Conservation (phyloP, 1,140 invertebrate genomes). For the Drosophila azteca region DNA sequence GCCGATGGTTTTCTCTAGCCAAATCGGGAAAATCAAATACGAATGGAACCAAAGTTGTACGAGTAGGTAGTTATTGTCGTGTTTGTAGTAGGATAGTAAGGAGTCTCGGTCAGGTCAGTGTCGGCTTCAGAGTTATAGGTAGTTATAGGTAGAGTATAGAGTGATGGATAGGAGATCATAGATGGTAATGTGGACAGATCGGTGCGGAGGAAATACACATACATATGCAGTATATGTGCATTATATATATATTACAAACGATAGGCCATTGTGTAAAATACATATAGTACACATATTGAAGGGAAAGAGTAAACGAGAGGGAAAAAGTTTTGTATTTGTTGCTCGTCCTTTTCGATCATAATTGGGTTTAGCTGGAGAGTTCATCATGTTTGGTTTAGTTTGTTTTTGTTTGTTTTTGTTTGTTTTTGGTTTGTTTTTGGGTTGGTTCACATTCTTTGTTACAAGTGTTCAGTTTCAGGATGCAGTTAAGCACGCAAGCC, state of each 20-base stretch:
- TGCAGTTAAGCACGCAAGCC: slow-evolving; percentile 55
- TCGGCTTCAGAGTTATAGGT: slow-evolving; percentile 13
- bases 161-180: slow-evolving; percentile 9
- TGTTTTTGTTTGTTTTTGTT: slow-evolving; percentile 27
- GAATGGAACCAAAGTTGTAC: background rate
- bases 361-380: slow-evolving; percentile 23
- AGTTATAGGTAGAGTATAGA: slow-evolving; percentile 27
- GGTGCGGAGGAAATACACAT: slow-evolving; percentile 72
- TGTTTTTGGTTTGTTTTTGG: slow-evolving; percentile 19
- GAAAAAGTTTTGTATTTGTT: slow-evolving; percentile 66
- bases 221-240: slow-evolving; percentile 75
- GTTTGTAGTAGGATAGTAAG: background rate
- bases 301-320: slow-evolving; percentile 69
- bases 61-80: background rate
- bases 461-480: slow-evolving; percentile 54
- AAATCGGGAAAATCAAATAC: too few relatives aligned
- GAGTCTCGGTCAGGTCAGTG: background rate
- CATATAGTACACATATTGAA: slow-evolving; percentile 66
- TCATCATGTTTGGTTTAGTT: slow-evolving; percentile 23
- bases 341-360: slow-evolving; percentile 28
- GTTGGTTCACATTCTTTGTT: slow-evolving; percentile 48
- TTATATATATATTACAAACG: slow-evolving; percentile 71
- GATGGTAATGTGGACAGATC: slow-evolving; percentile 16
- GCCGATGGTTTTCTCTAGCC: too few relatives aligned
- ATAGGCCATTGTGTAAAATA: slow-evolving; percentile 55